Percentiles rank a stretch among this genome's conserved stretches.
These are phyloP conservation scores for Rhodinocichla rosea DNA, from an alignment of 2,113 vertebrate species.

Conservation along the genomic window DNA sequence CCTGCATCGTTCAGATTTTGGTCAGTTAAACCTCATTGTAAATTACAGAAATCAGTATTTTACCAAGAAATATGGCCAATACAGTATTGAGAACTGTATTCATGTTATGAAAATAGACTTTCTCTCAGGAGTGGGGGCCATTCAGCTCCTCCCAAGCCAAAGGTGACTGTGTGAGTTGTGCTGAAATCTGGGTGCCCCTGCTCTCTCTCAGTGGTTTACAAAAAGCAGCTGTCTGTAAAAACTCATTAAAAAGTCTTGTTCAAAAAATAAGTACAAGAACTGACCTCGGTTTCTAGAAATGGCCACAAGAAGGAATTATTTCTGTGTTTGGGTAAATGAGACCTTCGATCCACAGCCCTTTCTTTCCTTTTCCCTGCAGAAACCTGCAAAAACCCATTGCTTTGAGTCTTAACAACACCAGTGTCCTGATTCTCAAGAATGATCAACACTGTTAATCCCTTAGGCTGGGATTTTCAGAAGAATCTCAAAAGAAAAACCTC, in stretches of 20 bases:
- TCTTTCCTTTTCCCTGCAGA: not conserved
- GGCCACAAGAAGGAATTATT: slow-evolving; percentile 2
- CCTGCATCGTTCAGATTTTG: not conserved
- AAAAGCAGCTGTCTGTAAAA: not conserved
- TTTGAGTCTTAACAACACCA: not conserved
- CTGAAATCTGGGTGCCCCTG: not conserved
- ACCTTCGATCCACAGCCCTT: not conserved
- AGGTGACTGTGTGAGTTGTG: fast-evolving
- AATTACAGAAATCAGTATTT: not conserved
- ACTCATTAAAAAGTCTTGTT: not conserved
- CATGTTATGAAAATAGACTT: not conserved
- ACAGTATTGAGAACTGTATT: not conserved
- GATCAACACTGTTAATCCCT: not conserved
- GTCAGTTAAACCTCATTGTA: not conserved
- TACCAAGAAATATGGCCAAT: not conserved
- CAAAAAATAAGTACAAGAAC: slow-evolving; percentile 5
- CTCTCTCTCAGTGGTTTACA: not conserved
- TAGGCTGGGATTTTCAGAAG: not conserved
- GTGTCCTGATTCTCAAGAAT: not conserved
- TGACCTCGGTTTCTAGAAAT: not conserved
- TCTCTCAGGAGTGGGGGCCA: not conserved
- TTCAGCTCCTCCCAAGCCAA: not conserved
- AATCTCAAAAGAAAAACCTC: not conserved
- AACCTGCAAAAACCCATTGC: not conserved
- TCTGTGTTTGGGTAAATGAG: not conserved